These are phyloP conservation scores for Eulemur coronatus DNA, from an alignment of 2,797 vertebrate species.

Conservation along the genomic window DNA sequence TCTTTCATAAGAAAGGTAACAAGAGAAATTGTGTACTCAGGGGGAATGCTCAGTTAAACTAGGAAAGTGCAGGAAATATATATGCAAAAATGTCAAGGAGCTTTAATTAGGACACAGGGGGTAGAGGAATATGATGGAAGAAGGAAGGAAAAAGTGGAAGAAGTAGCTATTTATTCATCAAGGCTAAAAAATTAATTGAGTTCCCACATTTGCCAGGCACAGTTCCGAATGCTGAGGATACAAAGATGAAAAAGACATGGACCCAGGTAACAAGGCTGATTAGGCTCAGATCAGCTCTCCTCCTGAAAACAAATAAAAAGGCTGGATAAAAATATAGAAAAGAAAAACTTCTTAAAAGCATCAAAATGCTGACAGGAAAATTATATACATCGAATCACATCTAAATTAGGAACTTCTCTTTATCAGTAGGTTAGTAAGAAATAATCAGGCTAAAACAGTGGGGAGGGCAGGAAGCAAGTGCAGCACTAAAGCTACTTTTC, in stretches of 20 bases:
- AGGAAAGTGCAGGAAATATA: background rate
- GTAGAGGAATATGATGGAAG: background rate
- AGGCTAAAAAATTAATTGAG: background rate
- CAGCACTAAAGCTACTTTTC: background rate
- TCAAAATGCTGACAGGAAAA: background rate
- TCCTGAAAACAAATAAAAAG: background rate
- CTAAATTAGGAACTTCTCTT: background rate
- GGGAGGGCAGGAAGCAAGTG: background rate
- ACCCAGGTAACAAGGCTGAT: background rate
- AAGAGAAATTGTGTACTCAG: background rate
- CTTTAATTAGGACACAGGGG: background rate
- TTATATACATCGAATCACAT: background rate
- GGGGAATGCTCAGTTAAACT: background rate
- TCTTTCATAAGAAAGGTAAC: background rate
- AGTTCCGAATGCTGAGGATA: background rate
- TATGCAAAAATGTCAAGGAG: background rate
- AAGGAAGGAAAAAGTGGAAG: background rate
- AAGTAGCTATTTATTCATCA: background rate
- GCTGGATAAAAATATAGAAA: background rate
- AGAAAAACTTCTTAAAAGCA: background rate
- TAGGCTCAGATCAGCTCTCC: background rate
- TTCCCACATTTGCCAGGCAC: background rate
- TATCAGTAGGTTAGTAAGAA: background rate
- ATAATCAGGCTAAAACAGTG: background rate
- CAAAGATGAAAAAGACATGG: background rate